Percentiles rank a stretch among this genome's conserved stretches.
These are phyloP conservation scores for Meteorus sp. DNA, from an alignment of 1,140 invertebrate species.

Conservation along the genomic window DNA sequence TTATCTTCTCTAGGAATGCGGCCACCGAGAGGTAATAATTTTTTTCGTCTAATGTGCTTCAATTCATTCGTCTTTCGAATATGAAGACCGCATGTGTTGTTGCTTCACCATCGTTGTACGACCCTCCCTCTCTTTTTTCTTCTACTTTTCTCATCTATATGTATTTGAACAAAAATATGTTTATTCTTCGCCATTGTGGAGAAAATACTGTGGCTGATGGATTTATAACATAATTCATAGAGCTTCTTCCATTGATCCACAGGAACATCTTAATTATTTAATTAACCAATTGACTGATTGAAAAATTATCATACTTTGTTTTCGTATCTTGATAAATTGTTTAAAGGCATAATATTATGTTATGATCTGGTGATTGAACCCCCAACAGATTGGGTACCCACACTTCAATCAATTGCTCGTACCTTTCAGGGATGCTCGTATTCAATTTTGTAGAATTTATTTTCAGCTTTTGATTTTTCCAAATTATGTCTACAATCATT, in stretches of 20 bases:
- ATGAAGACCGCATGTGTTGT: conserved; percentile 15
- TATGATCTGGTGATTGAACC: neutral
- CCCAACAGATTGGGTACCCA: neutral
- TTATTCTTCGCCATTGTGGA: no score
- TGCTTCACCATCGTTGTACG: conserved; percentile 18
- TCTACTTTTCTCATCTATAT: no score
- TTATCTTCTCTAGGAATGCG: conserved; percentile 62
- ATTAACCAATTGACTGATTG: no score
- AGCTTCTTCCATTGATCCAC: neutral
- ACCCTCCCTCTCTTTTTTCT: conserved; percentile 8
- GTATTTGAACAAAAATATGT: no score
- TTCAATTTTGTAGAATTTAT: conserved; percentile 33
- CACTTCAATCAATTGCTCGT: neutral
- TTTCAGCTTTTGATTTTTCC: neutral
- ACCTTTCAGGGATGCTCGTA: neutral
- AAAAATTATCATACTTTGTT: neutral
- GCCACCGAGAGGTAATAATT: conserved; percentile 63
- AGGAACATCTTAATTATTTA: neutral
- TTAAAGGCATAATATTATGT: neutral
- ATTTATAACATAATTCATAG: neutral
- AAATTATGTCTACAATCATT: conserved; percentile 23
- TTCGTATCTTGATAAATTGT: neutral
- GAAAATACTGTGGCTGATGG: no score
- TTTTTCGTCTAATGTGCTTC: conserved; percentile 27
- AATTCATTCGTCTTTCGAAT: conserved; percentile 19